Evolutionary conservation across 2,113 vertebrate species (phyloP).

Genomic region (Campylomormyrus tamandua): DNA sequence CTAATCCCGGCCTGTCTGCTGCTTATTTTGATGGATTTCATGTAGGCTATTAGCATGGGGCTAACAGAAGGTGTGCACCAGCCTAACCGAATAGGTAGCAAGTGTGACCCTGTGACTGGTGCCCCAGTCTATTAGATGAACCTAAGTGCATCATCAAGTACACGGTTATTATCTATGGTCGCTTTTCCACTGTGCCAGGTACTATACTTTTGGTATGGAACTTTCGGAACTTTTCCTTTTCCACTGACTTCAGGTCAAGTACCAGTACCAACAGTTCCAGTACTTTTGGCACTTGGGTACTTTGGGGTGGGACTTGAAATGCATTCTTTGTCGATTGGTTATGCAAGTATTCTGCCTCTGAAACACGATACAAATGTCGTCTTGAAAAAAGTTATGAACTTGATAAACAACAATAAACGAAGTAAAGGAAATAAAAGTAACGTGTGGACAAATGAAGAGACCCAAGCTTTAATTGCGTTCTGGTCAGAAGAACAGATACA

Average conservation of each 20-base stretch:
- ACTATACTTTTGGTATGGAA: not conserved
- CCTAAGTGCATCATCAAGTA: not conserved
- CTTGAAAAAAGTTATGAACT: not conserved
- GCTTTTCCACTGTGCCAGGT: not conserved
- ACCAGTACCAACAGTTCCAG: not conserved
- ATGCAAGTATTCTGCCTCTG: not conserved
- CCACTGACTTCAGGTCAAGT: not conserved
- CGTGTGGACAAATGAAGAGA: not conserved
- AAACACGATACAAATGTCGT: not conserved
- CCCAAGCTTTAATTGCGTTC: not conserved
- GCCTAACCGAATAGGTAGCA: not conserved
- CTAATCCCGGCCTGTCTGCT: conserved; percentile 17
- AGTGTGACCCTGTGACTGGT: not conserved
- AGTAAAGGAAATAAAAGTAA: not conserved
- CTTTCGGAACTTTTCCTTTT: not conserved
- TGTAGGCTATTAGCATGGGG: conserved; percentile 26
- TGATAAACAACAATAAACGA: not conserved
- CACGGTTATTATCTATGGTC: not conserved
- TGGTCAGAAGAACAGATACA: not conserved
- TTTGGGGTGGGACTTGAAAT: not conserved
- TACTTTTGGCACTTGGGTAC: too few relatives aligned
- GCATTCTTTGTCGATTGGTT: not conserved
- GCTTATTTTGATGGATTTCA: conserved; percentile 19
- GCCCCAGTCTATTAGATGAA: not conserved
- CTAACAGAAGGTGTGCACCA: not conserved